phyloP scores from a whole-genome alignment of 2,113 vertebrate genomes.

The Semnornis frantzii region DNA sequence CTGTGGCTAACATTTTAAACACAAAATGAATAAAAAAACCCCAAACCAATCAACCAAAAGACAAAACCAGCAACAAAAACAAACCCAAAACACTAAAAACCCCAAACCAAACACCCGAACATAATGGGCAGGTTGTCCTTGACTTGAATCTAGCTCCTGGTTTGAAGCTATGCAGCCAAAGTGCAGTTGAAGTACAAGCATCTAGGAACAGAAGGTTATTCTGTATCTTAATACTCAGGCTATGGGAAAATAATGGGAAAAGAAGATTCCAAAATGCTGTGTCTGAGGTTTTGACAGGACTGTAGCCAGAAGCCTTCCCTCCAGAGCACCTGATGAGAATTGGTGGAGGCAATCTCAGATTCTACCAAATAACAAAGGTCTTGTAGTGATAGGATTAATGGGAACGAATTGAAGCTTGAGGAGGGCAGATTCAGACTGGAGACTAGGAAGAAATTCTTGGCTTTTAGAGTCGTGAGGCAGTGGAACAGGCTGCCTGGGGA shows the following conservation, averaged over 20 bases:
- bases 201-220: background rate
- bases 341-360: background rate
- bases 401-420: too few relatives aligned
- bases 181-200: background rate
- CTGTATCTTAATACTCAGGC: background rate
- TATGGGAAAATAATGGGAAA: background rate
- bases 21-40: background rate
- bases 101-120: too few relatives aligned
- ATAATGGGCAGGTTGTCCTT: rapidly evolving
- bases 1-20: background rate
- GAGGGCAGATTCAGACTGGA: too few relatives aligned
- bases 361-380: background rate
- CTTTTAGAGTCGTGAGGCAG: too few relatives aligned
- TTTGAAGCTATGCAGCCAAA: background rate
- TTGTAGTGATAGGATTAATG: too few relatives aligned
- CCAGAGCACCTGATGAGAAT: too few relatives aligned
- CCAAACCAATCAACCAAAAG: too few relatives aligned
- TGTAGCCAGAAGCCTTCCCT: background rate
- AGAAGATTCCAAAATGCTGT: background rate
- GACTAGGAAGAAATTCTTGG: too few relatives aligned
- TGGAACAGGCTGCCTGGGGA: too few relatives aligned
- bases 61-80: too few relatives aligned
- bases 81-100: background rate
- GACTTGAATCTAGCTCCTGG: background rate
- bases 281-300: background rate